Percentiles rank a stretch among this genome's conserved stretches.
Evolutionary conservation across 2,113 vertebrate species (phyloP).

Genomic region (Amphilophus citrinellus): DNA sequence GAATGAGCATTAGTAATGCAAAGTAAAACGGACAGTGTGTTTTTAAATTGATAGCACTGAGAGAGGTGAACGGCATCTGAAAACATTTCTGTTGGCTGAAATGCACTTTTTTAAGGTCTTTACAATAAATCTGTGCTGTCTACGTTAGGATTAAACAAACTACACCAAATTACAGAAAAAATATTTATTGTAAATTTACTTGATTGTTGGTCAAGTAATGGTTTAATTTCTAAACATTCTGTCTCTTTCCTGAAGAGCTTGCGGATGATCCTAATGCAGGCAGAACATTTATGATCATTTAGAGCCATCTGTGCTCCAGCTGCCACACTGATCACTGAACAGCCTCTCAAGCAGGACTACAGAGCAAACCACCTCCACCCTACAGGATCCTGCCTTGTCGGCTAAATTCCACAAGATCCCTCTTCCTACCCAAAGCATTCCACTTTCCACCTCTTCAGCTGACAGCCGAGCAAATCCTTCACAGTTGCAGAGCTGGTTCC

Average conservation of each 20-base stretch:
- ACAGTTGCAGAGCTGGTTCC: neutral
- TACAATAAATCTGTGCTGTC: neutral
- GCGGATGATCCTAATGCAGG: neutral
- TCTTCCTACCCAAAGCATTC: conserved; percentile 3
- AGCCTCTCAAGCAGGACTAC: neutral
- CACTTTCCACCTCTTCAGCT: conserved; percentile 9
- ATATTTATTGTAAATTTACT: neutral
- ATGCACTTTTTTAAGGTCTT: neutral
- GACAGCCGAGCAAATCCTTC: neutral
- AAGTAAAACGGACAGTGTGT: neutral
- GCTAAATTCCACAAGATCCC: conserved; percentile 19
- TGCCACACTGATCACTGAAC: neutral
- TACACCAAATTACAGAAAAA: neutral
- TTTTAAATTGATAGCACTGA: neutral
- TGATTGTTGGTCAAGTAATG: neutral
- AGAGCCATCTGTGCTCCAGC: neutral
- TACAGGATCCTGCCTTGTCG: neutral
- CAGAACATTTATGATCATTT: neutral
- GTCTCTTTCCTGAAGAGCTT: neutral
- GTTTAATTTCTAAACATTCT: neutral
- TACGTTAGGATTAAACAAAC: neutral
- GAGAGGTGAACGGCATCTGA: neutral
- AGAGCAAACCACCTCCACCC: too few relatives aligned
- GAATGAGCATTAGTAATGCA: neutral
- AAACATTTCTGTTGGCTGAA: neutral